These are phyloP conservation scores for Falco naumanni DNA, from an alignment of 2,797 vertebrate species.

Conservation along the genomic window DNA sequence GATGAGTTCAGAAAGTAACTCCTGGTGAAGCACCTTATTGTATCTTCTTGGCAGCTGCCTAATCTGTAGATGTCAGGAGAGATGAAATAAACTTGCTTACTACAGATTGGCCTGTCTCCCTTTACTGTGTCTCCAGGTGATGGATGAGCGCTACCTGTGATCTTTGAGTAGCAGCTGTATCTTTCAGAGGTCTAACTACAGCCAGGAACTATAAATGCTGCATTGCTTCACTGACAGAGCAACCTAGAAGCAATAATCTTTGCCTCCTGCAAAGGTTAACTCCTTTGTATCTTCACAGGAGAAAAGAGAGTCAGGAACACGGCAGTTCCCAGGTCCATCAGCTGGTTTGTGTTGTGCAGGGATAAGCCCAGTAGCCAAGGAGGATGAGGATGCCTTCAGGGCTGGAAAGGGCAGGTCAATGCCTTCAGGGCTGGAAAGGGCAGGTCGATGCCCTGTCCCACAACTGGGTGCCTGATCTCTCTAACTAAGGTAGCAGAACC, in stretches of 20 bases:
- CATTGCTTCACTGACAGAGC: neutral
- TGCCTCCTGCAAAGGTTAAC: neutral
- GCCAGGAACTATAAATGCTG: neutral
- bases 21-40: neutral
- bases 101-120: conserved; percentile 4
- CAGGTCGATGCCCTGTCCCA: neutral
- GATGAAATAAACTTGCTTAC: neutral
- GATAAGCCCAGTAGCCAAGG: neutral
- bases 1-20: neutral
- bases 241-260: neutral
- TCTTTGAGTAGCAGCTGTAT: neutral
- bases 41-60: neutral
- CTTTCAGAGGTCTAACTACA: neutral
- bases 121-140: neutral
- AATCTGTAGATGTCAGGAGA: neutral
- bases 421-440: no score
- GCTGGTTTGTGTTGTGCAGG: neutral
- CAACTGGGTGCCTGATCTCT: neutral
- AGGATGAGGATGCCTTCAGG: neutral
- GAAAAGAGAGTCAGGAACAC: neutral
- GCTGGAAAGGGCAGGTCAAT: no score
- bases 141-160: neutral
- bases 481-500: neutral
- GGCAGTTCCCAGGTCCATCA: neutral
- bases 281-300: neutral